Percentiles rank a stretch among this genome's conserved stretches.
These are phyloP conservation scores for Microtus oregoni DNA, from an alignment of 2,113 vertebrate species.

Conservation along the genomic window DNA sequence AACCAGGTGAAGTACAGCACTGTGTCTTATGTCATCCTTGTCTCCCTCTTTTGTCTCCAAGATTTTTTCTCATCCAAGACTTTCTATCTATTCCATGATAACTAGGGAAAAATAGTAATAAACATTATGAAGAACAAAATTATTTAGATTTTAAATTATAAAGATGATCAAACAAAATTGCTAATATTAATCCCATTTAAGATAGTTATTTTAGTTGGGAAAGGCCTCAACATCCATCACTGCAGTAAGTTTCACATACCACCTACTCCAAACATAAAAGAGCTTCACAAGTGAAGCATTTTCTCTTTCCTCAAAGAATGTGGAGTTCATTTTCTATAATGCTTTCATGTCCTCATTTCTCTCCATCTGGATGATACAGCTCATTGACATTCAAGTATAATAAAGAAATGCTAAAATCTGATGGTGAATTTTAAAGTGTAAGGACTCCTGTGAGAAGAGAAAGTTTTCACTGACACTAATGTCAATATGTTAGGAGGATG, in stretches of 20 bases:
- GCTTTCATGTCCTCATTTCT: slow-evolving; percentile 4
- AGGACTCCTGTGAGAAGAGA: background rate
- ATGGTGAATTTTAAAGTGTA: slow-evolving; percentile 22
- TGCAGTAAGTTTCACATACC: slow-evolving; percentile 47
- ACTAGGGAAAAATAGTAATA: background rate
- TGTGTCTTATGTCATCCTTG: background rate
- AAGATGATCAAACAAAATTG: slow-evolving; percentile 40
- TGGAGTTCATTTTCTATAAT: slow-evolving; percentile 1
- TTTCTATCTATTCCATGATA: background rate
- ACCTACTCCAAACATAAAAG: slow-evolving; percentile 47
- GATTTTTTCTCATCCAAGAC: background rate
- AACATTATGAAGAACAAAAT: background rate
- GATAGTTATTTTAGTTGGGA: slow-evolving; percentile 49
- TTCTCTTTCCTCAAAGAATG: slow-evolving; percentile 22
- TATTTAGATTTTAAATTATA: slow-evolving; percentile 61
- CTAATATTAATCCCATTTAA: slow-evolving; percentile 59
- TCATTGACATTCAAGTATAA: slow-evolving; percentile 45
- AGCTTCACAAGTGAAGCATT: slow-evolving; percentile 32
- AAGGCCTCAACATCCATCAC: slow-evolving; percentile 38
- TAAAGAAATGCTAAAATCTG: slow-evolving; percentile 52
- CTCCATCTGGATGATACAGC: slow-evolving; percentile 28
- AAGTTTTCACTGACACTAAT: background rate
- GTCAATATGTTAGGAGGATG: background rate
- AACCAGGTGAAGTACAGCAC: background rate
- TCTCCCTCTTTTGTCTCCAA: background rate